Conservation (phyloP, 2,113 vertebrate species). For the Platysteira castanea region DNA sequence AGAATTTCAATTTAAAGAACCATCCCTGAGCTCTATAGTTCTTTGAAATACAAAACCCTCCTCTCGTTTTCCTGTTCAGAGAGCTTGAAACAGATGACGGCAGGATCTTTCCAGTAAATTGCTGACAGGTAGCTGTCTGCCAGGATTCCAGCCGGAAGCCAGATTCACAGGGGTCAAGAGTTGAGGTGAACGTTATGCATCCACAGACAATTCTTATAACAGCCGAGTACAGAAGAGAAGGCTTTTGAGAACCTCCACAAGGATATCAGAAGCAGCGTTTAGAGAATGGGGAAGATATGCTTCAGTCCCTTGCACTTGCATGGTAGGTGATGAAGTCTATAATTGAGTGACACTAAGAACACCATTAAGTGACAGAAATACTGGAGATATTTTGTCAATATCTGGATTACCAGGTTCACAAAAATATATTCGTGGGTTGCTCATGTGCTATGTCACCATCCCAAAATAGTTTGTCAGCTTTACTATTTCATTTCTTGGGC, state of each 20-base stretch:
- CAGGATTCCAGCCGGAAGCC: not conserved
- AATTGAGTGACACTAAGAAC: not conserved
- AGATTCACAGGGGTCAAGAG: not conserved
- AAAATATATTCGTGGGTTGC: not conserved
- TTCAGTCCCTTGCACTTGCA: not conserved
- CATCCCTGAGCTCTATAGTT: not conserved
- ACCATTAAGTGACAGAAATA: not conserved
- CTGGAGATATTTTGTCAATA: not conserved
- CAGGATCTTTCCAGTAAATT: not conserved
- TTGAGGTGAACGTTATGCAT: not conserved
- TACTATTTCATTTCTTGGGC: not conserved
- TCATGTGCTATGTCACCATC: not conserved
- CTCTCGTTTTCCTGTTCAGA: not conserved
- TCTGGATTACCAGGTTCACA: not conserved
- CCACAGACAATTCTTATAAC: not conserved
- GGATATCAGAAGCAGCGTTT: not conserved
- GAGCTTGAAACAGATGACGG: not conserved
- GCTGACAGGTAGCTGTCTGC: not conserved
- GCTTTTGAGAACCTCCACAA: not conserved
- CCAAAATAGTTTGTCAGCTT: not conserved
- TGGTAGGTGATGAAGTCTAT: not conserved
- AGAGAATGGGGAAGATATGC: not conserved
- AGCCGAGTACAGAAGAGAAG: not conserved
- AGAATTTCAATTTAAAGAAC: constrained; percentile 11
- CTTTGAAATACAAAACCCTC: constrained; percentile 43